Evolutionary conservation across 1,140 invertebrate species (phyloP).

Genomic region (Ditylenchus dipsaci): DNA sequence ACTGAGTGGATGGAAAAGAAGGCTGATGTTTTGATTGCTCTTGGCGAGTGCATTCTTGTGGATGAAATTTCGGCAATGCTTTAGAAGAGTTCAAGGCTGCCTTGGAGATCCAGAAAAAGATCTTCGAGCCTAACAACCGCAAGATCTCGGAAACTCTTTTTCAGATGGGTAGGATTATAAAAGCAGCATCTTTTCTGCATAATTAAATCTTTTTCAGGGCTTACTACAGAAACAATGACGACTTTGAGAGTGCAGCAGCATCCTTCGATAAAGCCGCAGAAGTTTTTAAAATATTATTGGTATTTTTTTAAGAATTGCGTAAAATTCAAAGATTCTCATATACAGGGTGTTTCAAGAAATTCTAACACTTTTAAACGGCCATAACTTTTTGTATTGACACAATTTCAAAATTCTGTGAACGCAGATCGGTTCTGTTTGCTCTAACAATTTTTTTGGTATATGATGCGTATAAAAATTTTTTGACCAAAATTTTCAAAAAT

Average conservation of each 20-base stretch:
- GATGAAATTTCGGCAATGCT: conserved; percentile 16
- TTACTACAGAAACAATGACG: conserved; percentile 14
- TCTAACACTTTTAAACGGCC: too few relatives aligned
- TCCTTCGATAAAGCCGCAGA: conserved; percentile 13
- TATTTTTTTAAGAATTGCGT: not conserved
- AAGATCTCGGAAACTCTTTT: conserved; percentile 19
- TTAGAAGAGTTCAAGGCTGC: conserved; percentile 18
- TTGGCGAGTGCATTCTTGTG: conserved; percentile 23
- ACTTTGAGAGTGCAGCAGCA: conserved; percentile 16
- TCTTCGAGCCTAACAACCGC: conserved; percentile 16
- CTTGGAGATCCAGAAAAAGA: conserved; percentile 10
- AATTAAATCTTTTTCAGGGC: not conserved
- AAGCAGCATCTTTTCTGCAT: not conserved
- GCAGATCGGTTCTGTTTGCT: too few relatives aligned
- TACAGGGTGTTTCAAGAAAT: too few relatives aligned
- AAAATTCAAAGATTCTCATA: not conserved
- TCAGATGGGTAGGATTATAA: not conserved
- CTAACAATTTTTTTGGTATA: too few relatives aligned
- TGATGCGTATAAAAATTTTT: too few relatives aligned
- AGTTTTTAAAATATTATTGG: conserved; percentile 17
- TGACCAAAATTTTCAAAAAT: too few relatives aligned
- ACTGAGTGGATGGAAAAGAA: conserved; percentile 21
- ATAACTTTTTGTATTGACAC: too few relatives aligned
- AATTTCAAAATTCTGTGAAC: too few relatives aligned
- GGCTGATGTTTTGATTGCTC: conserved; percentile 15